Conservation (phyloP, 2,113 vertebrate genomes). For the Sinocyclocheilus anshuiensis region DNA sequence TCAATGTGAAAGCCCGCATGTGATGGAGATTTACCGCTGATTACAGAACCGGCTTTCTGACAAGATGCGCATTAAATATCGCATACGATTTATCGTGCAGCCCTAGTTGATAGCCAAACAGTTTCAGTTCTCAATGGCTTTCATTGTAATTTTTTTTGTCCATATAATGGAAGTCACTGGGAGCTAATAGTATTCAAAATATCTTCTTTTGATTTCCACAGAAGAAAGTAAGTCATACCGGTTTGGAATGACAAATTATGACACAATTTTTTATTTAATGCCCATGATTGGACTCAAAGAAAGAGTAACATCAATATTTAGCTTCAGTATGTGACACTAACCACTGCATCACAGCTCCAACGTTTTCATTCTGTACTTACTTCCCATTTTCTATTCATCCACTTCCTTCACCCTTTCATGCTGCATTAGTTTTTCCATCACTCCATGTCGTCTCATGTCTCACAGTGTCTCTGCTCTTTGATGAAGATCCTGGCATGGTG, state of each 20-base stretch:
- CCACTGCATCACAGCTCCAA: not conserved
- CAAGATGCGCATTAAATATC: no score
- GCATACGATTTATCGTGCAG: no score
- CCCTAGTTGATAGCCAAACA: no score
- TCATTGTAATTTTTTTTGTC: not conserved
- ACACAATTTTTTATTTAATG: not conserved
- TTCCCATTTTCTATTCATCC: not conserved
- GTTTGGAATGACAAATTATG: not conserved
- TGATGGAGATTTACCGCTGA: no score
- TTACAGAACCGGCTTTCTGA: no score
- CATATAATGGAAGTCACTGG: no score
- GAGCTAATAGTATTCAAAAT: no score
- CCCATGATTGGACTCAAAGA: not conserved
- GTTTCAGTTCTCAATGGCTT: not conserved
- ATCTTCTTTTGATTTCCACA: no score
- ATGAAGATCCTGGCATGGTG: constrained; percentile 26
- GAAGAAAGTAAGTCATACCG: not conserved
- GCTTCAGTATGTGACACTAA: not conserved
- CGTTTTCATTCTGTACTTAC: not conserved
- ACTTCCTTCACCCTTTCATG: constrained; percentile 17
- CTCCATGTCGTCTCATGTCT: constrained; percentile 12
- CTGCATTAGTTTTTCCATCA: constrained; percentile 14
- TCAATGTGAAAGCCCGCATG: no score
- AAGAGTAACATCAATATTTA: not conserved
- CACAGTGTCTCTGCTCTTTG: constrained; percentile 21